These are phyloP conservation scores for Platysteira castanea DNA, from an alignment of 2,113 vertebrate genomes.

Conservation along the genomic window DNA sequence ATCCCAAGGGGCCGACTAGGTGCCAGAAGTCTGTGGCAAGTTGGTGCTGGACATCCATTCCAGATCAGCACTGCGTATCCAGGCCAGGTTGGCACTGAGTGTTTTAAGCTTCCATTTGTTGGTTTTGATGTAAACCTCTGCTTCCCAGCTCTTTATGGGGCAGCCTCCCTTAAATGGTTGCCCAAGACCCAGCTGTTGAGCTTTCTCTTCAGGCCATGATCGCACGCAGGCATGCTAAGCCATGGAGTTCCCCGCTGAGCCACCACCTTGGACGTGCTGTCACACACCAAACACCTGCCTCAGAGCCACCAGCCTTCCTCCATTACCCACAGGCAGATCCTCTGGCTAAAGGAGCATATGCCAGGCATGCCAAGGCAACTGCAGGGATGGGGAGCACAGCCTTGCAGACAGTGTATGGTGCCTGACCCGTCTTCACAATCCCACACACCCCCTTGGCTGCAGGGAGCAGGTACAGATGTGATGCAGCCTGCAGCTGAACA, in stretches of 20 bases:
- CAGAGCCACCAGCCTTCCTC: not conserved
- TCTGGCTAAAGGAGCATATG: not conserved
- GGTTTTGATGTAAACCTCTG: not conserved
- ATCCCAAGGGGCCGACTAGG: not conserved
- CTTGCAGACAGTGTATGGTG: fast-evolving
- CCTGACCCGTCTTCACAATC: not conserved
- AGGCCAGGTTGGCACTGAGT: fast-evolving
- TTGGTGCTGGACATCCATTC: not conserved
- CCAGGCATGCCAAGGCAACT: not conserved
- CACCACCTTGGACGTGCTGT: not conserved
- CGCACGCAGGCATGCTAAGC: not conserved
- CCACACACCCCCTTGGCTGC: fast-evolving
- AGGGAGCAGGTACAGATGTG: fast-evolving
- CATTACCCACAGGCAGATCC: not conserved
- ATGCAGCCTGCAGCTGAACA: not conserved
- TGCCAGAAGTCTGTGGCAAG: not conserved
- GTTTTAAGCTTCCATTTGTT: not conserved
- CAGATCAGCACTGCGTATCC: fast-evolving
- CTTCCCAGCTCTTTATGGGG: not conserved
- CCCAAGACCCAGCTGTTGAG: not conserved
- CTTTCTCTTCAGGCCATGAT: not conserved
- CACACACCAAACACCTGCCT: not conserved
- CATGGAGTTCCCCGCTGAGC: not conserved
- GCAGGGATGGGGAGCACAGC: not conserved
- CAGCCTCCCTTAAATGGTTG: not conserved